Percentiles rank a stretch among this genome's conserved stretches.
Evolutionary conservation across 1,140 invertebrate genomes (phyloP).

Genomic region (Trichoplusia ni): DNA sequence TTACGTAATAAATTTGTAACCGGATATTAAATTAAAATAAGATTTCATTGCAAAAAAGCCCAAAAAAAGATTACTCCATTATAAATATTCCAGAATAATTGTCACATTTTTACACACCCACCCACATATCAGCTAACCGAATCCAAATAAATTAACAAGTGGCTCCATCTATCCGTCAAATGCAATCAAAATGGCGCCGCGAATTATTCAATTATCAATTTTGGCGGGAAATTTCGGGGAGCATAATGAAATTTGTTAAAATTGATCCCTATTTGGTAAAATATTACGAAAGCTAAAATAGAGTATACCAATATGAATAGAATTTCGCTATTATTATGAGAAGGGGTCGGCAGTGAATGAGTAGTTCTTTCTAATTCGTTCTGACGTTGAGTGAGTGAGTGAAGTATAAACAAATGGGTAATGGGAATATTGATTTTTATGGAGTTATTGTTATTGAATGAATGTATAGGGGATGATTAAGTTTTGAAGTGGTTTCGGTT

Average conservation of each 20-base stretch:
- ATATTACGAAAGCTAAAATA: slow-evolving; percentile 9
- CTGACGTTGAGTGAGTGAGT: background rate
- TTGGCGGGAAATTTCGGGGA: slow-evolving; percentile 26
- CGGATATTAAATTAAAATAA: no score
- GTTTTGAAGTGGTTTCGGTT: no score
- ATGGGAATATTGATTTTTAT: no score
- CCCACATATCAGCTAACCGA: background rate
- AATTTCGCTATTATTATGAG: background rate
- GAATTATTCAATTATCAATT: slow-evolving; percentile 32
- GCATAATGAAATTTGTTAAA: slow-evolving; percentile 38
- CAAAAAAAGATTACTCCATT: no score
- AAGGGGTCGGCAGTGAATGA: background rate
- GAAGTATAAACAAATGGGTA: no score
- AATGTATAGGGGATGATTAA: no score
- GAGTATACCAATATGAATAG: background rate
- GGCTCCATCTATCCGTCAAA: slow-evolving; percentile 32
- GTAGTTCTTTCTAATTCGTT: background rate
- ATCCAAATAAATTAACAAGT: slow-evolving; percentile 8
- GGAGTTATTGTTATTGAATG: no score
- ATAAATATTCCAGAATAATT: no score
- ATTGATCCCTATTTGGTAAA: slow-evolving; percentile 40
- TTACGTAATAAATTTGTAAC: no score
- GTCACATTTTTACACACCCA: no score
- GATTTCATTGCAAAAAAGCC: no score
- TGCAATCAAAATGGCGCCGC: slow-evolving; percentile 26